Conservation (phyloP, 1,140 invertebrate species). For the Drosophila subobscura region DNA sequence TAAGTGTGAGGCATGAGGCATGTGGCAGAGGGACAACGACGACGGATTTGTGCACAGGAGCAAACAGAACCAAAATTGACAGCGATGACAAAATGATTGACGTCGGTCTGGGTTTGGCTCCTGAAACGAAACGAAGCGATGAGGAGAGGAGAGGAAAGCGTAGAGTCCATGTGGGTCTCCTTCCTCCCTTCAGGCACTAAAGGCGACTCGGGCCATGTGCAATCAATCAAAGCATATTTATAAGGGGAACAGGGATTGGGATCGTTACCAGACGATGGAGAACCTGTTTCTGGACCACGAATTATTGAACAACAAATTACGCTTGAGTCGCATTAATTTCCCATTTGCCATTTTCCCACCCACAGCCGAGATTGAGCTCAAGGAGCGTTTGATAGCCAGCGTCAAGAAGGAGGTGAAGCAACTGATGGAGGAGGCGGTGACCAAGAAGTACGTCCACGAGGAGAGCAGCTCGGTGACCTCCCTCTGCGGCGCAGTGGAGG, state of each 20-base stretch:
- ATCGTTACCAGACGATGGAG: too few species aligned
- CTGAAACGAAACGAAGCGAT: neutral
- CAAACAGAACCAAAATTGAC: conserved; percentile 51
- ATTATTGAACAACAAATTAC: too few species aligned
- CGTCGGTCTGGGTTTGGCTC: conserved; percentile 38
- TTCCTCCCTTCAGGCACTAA: conserved; percentile 84
- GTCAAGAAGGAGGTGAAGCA: conserved; percentile 96
- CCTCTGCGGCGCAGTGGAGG: conserved; percentile 93
- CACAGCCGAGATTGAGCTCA: conserved; percentile 67
- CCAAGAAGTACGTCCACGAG: conserved; percentile 95
- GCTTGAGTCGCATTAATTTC: too few species aligned
- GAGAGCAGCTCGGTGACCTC: conserved; percentile 94
- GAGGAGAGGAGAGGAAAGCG: neutral
- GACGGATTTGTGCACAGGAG: conserved; percentile 32
- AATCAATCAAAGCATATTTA: conserved; percentile 63
- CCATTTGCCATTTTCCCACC: neutral
- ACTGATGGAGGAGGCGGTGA: conserved; percentile 97
- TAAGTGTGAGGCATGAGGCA: neutral
- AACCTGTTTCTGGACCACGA: too few species aligned
- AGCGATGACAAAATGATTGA: conserved; percentile 74
- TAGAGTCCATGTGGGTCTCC: neutral
- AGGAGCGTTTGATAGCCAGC: conserved; percentile 90
- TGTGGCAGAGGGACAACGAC: conserved; percentile 5
- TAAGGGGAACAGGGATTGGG: conserved; percentile 19
- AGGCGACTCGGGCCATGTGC: conserved; percentile 60